These are phyloP conservation scores for Nowickia ferox DNA, from an alignment of 2,888 invertebrate species.

Conservation along the genomic window DNA sequence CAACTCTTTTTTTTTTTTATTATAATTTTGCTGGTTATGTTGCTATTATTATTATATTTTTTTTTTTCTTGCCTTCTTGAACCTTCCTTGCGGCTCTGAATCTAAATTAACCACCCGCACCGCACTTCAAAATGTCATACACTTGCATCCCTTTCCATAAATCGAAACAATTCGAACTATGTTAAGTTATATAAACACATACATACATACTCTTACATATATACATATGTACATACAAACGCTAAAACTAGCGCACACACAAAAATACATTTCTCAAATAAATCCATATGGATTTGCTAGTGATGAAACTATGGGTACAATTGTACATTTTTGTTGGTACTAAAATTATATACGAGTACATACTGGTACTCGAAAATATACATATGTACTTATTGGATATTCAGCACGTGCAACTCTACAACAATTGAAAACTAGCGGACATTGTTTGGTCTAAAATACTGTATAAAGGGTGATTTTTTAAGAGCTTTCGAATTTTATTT, in stretches of 20 bases:
- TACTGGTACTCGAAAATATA: background rate
- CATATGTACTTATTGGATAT: too few relatives aligned
- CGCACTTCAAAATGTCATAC: slow-evolving; percentile 53
- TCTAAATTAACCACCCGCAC: slow-evolving; percentile 71
- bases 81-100: slow-evolving; percentile 57
- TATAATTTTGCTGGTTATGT: slow-evolving; percentile 37
- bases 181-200: slow-evolving; percentile 3
- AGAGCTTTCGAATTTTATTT: too few relatives aligned
- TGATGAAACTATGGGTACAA: background rate
- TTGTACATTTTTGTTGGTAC: slow-evolving; percentile 4
- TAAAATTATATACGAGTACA: background rate
- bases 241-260: slow-evolving; percentile 3
- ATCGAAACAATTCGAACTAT: slow-evolving; percentile 41
- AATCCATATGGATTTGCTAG: background rate
- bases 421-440: too few relatives aligned
- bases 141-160: slow-evolving; percentile 35
- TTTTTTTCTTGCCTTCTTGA: background rate
- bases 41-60: slow-evolving; percentile 33
- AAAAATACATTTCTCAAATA: slow-evolving; percentile 21
- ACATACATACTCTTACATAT: slow-evolving; percentile 5
- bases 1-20: slow-evolving; percentile 63
- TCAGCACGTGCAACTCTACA: too few relatives aligned
- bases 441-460: too few relatives aligned
- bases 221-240: background rate
- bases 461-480: too few relatives aligned